Conservation (phyloP, 2,888 invertebrate genomes). For the Tillus elongatus region DNA sequence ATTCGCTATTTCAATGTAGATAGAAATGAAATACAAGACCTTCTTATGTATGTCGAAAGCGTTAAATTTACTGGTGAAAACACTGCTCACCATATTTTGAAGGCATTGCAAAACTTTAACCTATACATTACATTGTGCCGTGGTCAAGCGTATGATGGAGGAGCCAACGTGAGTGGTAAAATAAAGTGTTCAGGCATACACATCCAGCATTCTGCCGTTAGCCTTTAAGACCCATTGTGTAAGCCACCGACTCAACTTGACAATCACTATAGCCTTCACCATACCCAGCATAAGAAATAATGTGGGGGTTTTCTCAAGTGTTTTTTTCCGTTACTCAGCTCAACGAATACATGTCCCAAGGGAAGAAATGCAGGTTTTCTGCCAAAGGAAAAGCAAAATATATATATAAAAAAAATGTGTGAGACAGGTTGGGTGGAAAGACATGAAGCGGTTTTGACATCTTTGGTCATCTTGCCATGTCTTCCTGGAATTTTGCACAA, state of each 20-base stretch:
- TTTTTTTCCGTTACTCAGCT: too few relatives aligned
- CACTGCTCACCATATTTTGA: conserved; percentile 5
- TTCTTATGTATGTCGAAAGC: conserved; percentile 4
- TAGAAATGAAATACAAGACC: not conserved
- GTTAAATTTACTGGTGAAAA: conserved; percentile 4
- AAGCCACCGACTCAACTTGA: conserved; percentile 5
- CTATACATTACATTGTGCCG: conserved; percentile 2
- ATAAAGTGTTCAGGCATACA: too few relatives aligned
- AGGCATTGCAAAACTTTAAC: not conserved
- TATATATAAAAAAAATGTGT: not conserved
- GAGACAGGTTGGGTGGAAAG: not conserved
- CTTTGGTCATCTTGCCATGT: conserved; percentile 3
- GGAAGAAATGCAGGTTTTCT: conserved; percentile 3
- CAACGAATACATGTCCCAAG: conserved; percentile 1
- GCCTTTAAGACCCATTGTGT: not conserved
- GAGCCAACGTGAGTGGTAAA: too few relatives aligned
- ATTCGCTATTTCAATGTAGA: not conserved
- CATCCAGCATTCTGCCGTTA: too few relatives aligned
- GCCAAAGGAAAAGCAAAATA: not conserved
- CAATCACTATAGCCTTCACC: conserved; percentile 3
- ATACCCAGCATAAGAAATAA: not conserved
- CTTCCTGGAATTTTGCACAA: conserved; percentile 5
- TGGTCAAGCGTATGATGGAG: conserved; percentile 7
- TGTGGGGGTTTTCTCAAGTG: too few relatives aligned
- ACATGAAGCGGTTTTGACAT: conserved; percentile 8